A percentile compares a stretch with the other conserved stretches of the same genome.
phyloP scores from a whole-genome alignment of 2,113 vertebrate genomes.

The Beaufortia kweichowensis region DNA sequence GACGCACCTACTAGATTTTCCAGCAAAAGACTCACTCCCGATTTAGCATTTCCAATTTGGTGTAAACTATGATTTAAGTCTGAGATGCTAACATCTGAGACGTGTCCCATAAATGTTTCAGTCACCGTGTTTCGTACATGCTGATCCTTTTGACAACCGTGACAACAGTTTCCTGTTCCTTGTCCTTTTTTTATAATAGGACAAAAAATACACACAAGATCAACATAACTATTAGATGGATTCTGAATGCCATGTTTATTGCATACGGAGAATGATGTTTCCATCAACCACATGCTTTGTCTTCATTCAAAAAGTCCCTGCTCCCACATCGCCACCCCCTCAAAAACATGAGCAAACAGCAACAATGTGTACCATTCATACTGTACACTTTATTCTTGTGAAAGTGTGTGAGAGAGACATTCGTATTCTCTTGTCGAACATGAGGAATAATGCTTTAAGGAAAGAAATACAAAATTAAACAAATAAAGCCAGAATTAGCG shows the following conservation, averaged over 20 bases:
- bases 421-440: too few species aligned
- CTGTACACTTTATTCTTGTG: neutral
- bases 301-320: conserved; percentile 17
- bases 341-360: neutral
- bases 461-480: conserved; percentile 3
- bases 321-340: neutral
- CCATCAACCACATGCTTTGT: conserved; percentile 14
- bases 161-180: too few species aligned
- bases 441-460: neutral
- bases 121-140: too few species aligned
- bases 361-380: neutral
- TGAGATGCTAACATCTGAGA: too few species aligned
- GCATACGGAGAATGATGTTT: neutral
- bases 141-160: too few species aligned
- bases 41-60: too few species aligned
- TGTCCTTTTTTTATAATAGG: too few species aligned
- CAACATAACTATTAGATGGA: neutral
- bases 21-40: too few species aligned
- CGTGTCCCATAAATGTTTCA: too few species aligned
- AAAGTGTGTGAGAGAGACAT: neutral
- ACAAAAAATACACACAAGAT: too few species aligned
- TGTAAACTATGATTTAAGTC: too few species aligned
- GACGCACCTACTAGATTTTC: too few species aligned
- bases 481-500: neutral
- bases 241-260: conserved; percentile 14